Conservation (phyloP, 1,140 invertebrate genomes). For the Eriocheir sinensis region DNA sequence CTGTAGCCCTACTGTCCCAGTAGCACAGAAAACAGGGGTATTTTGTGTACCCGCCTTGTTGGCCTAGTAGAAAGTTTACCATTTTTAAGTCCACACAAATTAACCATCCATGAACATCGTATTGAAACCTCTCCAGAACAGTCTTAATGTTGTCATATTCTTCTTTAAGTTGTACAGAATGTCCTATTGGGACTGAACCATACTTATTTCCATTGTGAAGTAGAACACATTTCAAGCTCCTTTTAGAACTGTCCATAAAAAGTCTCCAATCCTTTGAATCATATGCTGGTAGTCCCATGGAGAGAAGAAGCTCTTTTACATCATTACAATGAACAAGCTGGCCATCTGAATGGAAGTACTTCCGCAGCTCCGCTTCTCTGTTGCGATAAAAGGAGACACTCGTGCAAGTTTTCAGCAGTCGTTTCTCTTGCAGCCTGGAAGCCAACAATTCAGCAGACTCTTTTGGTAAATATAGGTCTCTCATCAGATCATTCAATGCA, state of each 20-base stretch:
- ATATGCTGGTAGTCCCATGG: not conserved
- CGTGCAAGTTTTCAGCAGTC: too few species aligned
- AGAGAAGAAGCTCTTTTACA: not conserved
- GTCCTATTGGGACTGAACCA: constrained; percentile 61
- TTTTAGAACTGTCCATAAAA: not conserved
- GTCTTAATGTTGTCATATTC: constrained; percentile 47
- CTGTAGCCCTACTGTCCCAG: constrained; percentile 79
- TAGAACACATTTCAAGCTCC: constrained; percentile 43
- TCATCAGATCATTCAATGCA: not conserved
- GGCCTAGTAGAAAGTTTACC: constrained; percentile 79
- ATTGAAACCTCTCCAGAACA: constrained; percentile 56
- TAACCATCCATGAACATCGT: constrained; percentile 75
- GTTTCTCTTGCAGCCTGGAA: too few species aligned
- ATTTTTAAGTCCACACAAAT: constrained; percentile 80
- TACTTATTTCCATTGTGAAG: constrained; percentile 67
- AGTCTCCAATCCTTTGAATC: not conserved
- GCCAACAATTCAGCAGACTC: too few species aligned
- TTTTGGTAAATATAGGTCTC: constrained; percentile 27
- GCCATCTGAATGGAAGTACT: not conserved
- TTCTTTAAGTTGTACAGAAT: constrained; percentile 72
- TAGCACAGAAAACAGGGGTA: constrained; percentile 80
- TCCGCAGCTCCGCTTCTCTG: not conserved
- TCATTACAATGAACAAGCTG: not conserved
- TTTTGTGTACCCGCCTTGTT: constrained; percentile 81
- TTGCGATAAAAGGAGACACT: not conserved